A percentile compares a stretch with the other conserved stretches of the same genome.
Conservation (phyloP, 2,888 invertebrate species). For the Sesia bembeciformis region DNA sequence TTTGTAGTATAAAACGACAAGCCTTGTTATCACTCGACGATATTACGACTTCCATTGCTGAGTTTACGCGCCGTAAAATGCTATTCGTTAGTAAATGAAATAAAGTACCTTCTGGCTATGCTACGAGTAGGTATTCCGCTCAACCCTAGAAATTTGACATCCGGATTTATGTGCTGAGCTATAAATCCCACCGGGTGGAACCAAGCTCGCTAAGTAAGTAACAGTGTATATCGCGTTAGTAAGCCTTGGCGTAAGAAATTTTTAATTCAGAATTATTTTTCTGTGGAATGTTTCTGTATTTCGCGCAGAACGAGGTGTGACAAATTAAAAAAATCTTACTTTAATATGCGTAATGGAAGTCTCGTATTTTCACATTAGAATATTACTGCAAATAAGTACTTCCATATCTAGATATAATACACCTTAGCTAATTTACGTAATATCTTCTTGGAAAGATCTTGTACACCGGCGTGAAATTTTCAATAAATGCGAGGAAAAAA, state of each 20-base stretch:
- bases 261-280: background rate
- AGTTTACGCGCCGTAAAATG: conserved; percentile 40
- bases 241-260: background rate
- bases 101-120: conserved; percentile 13
- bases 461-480: conserved; percentile 15
- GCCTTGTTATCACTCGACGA: conserved; percentile 37
- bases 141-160: conserved; percentile 14
- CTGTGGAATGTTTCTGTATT: background rate
- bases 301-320: background rate
- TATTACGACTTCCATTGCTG: conserved; percentile 18
- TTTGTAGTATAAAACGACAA: conserved; percentile 19
- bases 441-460: background rate
- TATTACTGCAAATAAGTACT: no score
- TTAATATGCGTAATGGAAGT: no score
- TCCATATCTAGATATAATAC: background rate
- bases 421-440: background rate
- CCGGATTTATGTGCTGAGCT: conserved; percentile 18
- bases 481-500: conserved; percentile 25
- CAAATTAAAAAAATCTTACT: no score
- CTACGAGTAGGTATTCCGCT: conserved; percentile 13
- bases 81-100: conserved; percentile 34
- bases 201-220: background rate
- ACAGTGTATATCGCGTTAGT: background rate
- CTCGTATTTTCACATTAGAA: no score
- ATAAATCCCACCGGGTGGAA: conserved; percentile 12